Base-by-base conservation (phyloP, 2,888 invertebrate genomes). In the Baronia brevicornis region DNA sequence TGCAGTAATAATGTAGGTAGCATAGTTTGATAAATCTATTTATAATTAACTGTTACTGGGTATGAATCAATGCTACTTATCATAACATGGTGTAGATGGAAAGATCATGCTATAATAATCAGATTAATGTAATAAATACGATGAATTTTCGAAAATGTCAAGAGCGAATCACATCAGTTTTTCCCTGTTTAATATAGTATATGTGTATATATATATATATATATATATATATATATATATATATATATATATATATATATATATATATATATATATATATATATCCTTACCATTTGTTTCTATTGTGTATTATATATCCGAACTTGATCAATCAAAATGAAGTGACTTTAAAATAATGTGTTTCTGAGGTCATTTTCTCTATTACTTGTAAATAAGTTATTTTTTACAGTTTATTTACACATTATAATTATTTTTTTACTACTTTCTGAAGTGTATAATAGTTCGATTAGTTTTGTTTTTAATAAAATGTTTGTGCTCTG, bases 361-460 rank as follows among this genome's bases (percentile, higher is more conserved):
- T 34, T 36, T 31, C 18, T 14, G 11, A 19, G 18, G 24, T 13
- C 36, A 31, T 36, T 31, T 36, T 31, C 11, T 33, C 44, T 53
- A 63, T 71, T 66, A 49, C 53, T 52, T 75, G 77, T 79, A 77
- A 65, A 77, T 77, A 75, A 44, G 69, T 63, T 60, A 60, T 71
- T 74, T 75, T 77, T 70, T 74, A 64, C 57, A 59, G 44, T 66
- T 72, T 68, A 64, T 68, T 67, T 73, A 70, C 60, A 66, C 57
- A 57, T 64, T 60, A 59, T 54, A 59, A 62, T 68, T 65, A 64
- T 70, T 72, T 70, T 65, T 71, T 64, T 73, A 68, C 69, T 56
- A 60, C 77, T 78, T 77, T 72, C 67, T 64, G 51, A 54, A 56
- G 60, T 73, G 64, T 74, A 70, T 62, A n/a, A n/a, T n/a, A 67